Percentiles rank a stretch among this genome's conserved stretches.
Conservation (phyloP, 2,888 invertebrate genomes). For the Philopedon plagiatum region DNA sequence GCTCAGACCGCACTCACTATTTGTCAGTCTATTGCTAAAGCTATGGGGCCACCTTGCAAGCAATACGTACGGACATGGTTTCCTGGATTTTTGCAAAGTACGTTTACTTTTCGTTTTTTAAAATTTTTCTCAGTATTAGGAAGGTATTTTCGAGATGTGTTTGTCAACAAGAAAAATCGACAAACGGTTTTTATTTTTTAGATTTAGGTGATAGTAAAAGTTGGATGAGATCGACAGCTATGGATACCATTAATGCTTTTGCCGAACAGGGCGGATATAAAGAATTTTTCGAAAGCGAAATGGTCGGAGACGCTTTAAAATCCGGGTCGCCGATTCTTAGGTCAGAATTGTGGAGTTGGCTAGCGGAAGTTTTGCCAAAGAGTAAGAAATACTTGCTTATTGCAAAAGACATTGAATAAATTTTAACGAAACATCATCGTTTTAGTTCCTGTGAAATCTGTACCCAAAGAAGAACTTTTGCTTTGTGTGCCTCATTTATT, state of each 20-base stretch:
- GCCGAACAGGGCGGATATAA: constrained; percentile 85
- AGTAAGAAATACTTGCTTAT: constrained; percentile 68
- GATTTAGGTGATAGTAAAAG: constrained; percentile 81
- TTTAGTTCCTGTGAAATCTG: constrained; percentile 78
- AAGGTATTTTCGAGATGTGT: too few relatives aligned
- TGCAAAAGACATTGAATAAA: too few relatives aligned
- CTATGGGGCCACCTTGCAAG: constrained; percentile 87
- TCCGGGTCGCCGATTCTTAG: constrained; percentile 87
- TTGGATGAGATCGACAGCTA: constrained; percentile 85
- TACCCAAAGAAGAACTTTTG: constrained; percentile 86
- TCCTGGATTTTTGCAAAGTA: constrained; percentile 90
- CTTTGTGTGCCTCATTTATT: constrained; percentile 84
- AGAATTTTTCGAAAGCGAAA: constrained; percentile 90
- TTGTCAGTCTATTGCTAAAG: constrained; percentile 84
- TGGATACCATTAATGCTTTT: constrained; percentile 89
- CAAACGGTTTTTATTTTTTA: constrained; percentile 55
- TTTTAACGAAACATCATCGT: too few relatives aligned
- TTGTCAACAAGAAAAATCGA: too few relatives aligned
- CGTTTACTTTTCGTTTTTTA: constrained; percentile 39
- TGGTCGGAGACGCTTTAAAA: constrained; percentile 89
- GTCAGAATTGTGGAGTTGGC: constrained; percentile 88
- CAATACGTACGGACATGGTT: constrained; percentile 85
- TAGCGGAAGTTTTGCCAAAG: constrained; percentile 84
- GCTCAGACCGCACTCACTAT: constrained; percentile 87
- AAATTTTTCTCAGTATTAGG: not conserved